These are phyloP conservation scores for Drosophila navojoa DNA, from an alignment of 1,140 invertebrate species.

Conservation along the genomic window DNA sequence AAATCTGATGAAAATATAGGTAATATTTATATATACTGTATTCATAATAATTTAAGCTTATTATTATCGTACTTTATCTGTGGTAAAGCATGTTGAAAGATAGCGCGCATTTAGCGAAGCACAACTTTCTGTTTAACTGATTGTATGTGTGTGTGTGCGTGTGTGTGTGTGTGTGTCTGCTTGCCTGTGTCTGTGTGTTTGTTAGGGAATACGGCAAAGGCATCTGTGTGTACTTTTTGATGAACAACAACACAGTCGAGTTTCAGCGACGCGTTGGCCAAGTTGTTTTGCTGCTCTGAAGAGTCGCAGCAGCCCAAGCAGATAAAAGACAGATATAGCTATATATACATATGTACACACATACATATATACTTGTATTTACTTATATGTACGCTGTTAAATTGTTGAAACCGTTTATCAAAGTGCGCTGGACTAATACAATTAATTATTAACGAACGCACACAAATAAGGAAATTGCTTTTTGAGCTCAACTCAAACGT, in stretches of 20 bases:
- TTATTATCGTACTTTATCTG: background rate
- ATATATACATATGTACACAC: background rate
- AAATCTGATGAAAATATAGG: background rate
- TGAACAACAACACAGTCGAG: conserved; percentile 74
- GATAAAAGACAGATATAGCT: background rate
- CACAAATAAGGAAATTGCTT: conserved; percentile 23
- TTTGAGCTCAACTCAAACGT: conserved; percentile 9
- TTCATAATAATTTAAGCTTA: background rate
- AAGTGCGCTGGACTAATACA: conserved; percentile 40
- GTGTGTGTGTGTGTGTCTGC: conserved; percentile 7
- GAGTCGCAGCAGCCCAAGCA: conserved; percentile 21
- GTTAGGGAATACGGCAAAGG: conserved; percentile 34
- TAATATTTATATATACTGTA: background rate
- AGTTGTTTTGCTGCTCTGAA: conserved; percentile 57
- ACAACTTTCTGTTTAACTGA: conserved; percentile 33
- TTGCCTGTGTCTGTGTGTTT: conserved; percentile 29
- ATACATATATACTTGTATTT: conserved; percentile 1
- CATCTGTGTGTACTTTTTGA: conserved; percentile 70
- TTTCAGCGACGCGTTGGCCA: conserved; percentile 67
- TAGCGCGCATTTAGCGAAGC: conserved; percentile 18
- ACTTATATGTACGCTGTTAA: background rate
- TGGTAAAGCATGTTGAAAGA: background rate
- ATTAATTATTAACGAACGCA: conserved; percentile 55
- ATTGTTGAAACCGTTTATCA: conserved; percentile 26
- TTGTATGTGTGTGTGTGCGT: conserved; percentile 11